Evolutionary conservation across 2,797 vertebrate species (phyloP).

Genomic region (Neomorphus geoffroyi): DNA sequence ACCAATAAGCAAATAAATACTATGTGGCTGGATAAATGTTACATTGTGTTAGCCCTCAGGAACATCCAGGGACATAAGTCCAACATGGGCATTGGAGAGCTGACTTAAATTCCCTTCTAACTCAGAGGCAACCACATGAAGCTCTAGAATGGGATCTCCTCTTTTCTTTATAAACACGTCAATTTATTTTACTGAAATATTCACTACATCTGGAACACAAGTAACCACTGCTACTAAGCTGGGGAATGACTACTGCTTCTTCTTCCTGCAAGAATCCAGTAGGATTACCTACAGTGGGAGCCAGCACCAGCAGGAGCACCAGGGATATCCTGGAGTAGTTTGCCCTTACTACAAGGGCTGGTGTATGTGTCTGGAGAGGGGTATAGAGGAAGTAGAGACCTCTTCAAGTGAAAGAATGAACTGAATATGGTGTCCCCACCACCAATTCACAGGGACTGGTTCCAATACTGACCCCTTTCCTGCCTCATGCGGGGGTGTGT

Average conservation of each 20-base stretch:
- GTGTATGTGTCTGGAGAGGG: not conserved
- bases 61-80: not conserved
- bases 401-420: not conserved
- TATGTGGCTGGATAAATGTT: not conserved
- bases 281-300: not conserved
- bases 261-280: not conserved
- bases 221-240: not conserved
- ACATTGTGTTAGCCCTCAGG: not conserved
- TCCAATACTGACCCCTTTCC: not conserved
- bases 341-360: not conserved
- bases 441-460: not conserved
- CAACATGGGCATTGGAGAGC: not conserved
- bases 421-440: fast-evolving
- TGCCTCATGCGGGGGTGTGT: not conserved
- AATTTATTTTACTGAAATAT: not conserved
- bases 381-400: not conserved
- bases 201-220: not conserved
- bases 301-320: not conserved
- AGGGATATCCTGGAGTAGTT: not conserved
- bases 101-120: not conserved
- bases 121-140: not conserved
- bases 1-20: not conserved
- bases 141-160: not conserved
- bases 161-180: not conserved
- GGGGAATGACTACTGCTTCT: not conserved